Conservation (phyloP, 2,888 invertebrate genomes). For the Volucella inanis region DNA sequence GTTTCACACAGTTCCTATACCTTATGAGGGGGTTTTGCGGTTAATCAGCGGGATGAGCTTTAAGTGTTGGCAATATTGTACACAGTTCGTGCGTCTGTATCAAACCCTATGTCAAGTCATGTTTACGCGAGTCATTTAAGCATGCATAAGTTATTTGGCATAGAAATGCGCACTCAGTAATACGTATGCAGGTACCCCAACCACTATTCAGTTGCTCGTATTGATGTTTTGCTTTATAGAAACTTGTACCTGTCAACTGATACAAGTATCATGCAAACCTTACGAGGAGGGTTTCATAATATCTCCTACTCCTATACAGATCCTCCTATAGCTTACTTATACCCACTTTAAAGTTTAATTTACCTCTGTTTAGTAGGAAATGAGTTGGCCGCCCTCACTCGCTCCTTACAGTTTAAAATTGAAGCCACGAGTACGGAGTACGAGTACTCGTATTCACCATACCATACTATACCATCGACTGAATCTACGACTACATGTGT, state of each 20-base stretch:
- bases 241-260: conserved; percentile 72
- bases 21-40: conserved; percentile 25
- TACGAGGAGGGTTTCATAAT: no score
- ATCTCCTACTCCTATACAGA: not conserved
- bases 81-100: not conserved
- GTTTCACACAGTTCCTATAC: no score
- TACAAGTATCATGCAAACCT: conserved; percentile 57
- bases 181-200: no score
- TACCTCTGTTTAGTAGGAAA: conserved; percentile 38
- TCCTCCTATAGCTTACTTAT: conserved; percentile 36
- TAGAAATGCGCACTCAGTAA: conserved; percentile 62
- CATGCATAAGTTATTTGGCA: conserved; percentile 72
- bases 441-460: conserved; percentile 23
- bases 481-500: conserved; percentile 35
- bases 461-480: not conserved
- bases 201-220: not conserved
- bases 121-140: conserved; percentile 73
- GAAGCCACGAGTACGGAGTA: conserved; percentile 28
- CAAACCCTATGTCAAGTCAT: conserved; percentile 70
- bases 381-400: conserved; percentile 32
- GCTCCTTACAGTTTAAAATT: conserved; percentile 63
- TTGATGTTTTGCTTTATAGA: conserved; percentile 67
- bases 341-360: conserved; percentile 71
- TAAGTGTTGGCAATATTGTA: conserved; percentile 31
- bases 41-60: conserved; percentile 27